A percentile compares a stretch with the other conserved stretches of the same genome.
Conservation (phyloP, 2,888 invertebrate species). For the Lepidocyrtinus sp. region DNA sequence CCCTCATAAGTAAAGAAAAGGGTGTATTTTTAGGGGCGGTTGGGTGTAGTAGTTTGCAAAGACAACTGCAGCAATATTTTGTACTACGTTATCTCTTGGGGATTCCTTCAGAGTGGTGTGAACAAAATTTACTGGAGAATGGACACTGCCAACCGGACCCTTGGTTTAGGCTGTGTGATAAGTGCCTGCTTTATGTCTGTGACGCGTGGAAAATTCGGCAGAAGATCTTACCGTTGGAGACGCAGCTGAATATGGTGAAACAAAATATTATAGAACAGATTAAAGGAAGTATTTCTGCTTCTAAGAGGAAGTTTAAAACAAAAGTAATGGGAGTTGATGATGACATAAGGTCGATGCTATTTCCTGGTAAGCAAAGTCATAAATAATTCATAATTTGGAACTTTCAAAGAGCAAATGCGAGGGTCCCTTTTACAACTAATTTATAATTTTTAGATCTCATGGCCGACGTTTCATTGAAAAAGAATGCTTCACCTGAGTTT, state of each 20-base stretch:
- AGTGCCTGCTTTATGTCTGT: neutral
- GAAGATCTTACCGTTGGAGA: neutral
- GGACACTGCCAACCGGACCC: neutral
- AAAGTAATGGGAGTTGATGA: neutral
- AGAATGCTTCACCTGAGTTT: neutral
- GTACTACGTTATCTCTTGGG: conserved; percentile 3
- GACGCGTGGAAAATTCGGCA: conserved; percentile 25
- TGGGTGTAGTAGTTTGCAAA: neutral
- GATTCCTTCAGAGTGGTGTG: conserved; percentile 13
- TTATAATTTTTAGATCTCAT: neutral
- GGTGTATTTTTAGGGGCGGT: no score
- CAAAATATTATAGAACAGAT: neutral
- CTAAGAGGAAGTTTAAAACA: neutral
- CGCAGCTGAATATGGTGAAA: neutral
- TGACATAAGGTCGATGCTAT: neutral
- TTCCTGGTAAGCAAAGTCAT: conserved; percentile 9
- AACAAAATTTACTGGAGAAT: neutral
- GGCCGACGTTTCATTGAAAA: neutral
- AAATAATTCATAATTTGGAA: no score
- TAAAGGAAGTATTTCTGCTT: neutral
- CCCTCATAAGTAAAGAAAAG: neutral
- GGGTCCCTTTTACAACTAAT: no score
- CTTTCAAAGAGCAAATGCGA: no score
- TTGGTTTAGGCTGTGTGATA: neutral
- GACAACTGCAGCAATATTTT: conserved; percentile 21